phyloP scores from a whole-genome alignment of 2,797 vertebrate species.

The Tolypeutes matacus region DNA sequence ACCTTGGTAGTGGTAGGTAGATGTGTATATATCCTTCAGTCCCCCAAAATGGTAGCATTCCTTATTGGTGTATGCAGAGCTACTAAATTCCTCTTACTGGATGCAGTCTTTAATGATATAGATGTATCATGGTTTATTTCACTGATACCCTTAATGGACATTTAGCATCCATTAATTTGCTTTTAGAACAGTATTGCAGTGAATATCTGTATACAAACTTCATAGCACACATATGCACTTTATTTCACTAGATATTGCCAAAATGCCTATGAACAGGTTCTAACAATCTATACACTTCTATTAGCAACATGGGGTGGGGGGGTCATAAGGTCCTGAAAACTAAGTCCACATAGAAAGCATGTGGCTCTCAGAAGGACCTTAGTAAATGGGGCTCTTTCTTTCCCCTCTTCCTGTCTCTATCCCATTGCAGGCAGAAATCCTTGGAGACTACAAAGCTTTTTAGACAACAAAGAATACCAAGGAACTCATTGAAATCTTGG shows the following conservation, averaged over 20 bases:
- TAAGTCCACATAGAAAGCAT: not conserved
- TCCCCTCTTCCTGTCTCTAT: not conserved
- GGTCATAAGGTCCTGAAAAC: not conserved
- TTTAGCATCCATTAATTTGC: not conserved
- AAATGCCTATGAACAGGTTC: conserved; percentile 5
- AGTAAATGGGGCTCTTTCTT: not conserved
- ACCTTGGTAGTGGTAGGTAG: not conserved
- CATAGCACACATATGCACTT: not conserved
- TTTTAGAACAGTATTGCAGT: not conserved
- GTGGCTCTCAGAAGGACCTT: not conserved
- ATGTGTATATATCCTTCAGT: not conserved
- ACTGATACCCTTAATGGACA: not conserved
- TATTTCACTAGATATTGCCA: not conserved
- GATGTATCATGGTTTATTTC: not conserved
- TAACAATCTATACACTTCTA: not conserved
- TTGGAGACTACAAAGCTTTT: not conserved
- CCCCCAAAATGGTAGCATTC: not conserved
- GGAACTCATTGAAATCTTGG: not conserved
- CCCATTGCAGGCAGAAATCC: not conserved
- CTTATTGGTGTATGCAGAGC: not conserved
- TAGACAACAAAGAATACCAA: not conserved
- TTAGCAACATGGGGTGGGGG: not conserved
- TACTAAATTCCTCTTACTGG: not conserved
- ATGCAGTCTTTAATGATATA: not conserved
- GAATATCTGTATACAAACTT: not conserved